Evolutionary conservation across 2,797 vertebrate species (phyloP).

Genomic region (Catostomus latipinnis): DNA sequence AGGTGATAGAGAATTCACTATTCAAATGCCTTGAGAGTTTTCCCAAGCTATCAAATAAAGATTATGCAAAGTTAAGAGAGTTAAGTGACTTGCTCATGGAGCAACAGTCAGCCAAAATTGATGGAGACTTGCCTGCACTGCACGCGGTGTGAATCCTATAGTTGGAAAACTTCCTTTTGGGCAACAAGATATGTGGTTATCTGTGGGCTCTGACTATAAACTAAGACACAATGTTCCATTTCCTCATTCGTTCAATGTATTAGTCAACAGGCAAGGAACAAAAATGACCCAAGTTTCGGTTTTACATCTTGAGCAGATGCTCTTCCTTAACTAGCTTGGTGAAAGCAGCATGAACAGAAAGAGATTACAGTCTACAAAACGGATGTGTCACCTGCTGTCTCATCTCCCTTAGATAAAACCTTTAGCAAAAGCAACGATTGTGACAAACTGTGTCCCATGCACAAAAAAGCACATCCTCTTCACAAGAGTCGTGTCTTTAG

Average conservation of each 20-base stretch:
- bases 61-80: background rate
- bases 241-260: background rate
- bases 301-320: background rate
- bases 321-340: background rate
- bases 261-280: slow-evolving; percentile 14
- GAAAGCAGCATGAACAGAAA: background rate
- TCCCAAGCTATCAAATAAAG: slow-evolving; percentile 5
- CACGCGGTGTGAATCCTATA: background rate
- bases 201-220: slow-evolving; percentile 3
- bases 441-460: background rate
- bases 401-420: too few species aligned
- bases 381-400: background rate
- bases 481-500: background rate
- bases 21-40: background rate
- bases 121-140: background rate
- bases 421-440: too few species aligned
- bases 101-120: background rate
- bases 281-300: slow-evolving; percentile 13
- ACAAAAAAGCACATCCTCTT: slow-evolving; percentile 6
- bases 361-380: background rate
- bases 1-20: slow-evolving; percentile 1
- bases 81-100: background rate
- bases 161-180: slow-evolving; percentile 1
- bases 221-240: background rate
- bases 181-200: slow-evolving; percentile 1